Base-by-base conservation (phyloP, 2,113 vertebrate species). In the Anhinga rufa region DNA sequence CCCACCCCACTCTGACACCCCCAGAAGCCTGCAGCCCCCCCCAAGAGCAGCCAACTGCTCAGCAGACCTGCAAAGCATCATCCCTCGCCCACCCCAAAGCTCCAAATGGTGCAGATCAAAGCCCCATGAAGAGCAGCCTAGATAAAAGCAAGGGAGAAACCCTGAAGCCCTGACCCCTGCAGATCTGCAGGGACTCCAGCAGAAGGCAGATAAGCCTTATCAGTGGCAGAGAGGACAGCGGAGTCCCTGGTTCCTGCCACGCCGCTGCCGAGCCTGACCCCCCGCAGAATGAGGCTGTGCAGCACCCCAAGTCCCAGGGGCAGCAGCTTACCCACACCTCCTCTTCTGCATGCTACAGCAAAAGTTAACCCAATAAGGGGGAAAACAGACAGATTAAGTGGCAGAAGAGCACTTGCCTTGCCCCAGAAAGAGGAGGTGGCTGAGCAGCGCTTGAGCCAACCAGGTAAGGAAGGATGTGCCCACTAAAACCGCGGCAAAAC, bases 121-220 rank as follows among this genome's bases (percentile, higher is more conserved):
- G 57, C n/a, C 68, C 51, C 4, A 0, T 2, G 29, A 78, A 28
- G 19, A 72, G 31, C 19, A 62, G 75, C 48, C 64, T 29, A 26
- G 65, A 42, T 58, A 48, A 85, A 84, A 55, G 42, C 48, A 12
- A 42, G 24, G 54, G 49, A 81, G 57, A 42, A 54, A 19, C 18
- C 71, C 52, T 14, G 57, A 42, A 54, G 16, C 17, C 77, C 52
- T 12, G 72, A 80, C 13, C 55, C 36, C 40, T 46, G 60, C 52
- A 31, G 38, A 82, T 26, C 78, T 10, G 52, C 65, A 66, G 64
- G 64, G 75, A 62, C 70, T 62, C 52, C 54, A 22, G 84, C 25
- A 52, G 60, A 68, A 82, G 72, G 64, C 76, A 86, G 92, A 89
- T 88, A 88, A 78, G 84, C 58, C 48, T 86, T 65, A 88, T 52